phyloP scores from a whole-genome alignment of 2,113 vertebrate species.

The Microtus richardsoni region DNA sequence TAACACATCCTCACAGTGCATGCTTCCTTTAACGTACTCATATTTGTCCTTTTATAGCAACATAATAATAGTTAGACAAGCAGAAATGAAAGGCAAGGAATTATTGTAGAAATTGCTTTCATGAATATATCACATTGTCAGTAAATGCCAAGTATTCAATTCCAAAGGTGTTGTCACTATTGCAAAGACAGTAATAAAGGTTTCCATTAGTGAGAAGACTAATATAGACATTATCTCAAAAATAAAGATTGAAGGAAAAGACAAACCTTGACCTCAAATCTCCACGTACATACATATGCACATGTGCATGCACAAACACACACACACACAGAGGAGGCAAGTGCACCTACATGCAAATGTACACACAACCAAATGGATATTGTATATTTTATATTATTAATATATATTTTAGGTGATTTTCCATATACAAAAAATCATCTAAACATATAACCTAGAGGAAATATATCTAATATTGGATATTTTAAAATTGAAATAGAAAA shows the following conservation, averaged over 20 bases:
- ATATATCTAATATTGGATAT: neutral
- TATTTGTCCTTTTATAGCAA: neutral
- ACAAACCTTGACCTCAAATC: neutral
- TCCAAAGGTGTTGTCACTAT: neutral
- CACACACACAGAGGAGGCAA: neutral
- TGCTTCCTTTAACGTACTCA: neutral
- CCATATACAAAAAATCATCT: no score
- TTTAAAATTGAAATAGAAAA: neutral
- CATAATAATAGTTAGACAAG: neutral
- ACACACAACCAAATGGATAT: neutral
- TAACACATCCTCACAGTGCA: neutral
- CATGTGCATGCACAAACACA: neutral
- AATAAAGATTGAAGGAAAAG: neutral
- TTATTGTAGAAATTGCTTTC: neutral
- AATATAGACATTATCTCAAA: neutral
- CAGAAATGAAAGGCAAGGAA: neutral
- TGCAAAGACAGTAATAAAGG: neutral
- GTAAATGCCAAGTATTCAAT: neutral
- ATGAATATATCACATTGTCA: neutral
- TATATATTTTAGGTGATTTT: no score
- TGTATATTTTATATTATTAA: no score
- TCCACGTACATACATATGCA: neutral
- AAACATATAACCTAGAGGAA: neutral
- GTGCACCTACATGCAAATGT: neutral
- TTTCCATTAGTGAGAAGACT: neutral